Evolutionary conservation across 2,797 vertebrate species (phyloP).

Genomic region (Cynopterus sphinx): DNA sequence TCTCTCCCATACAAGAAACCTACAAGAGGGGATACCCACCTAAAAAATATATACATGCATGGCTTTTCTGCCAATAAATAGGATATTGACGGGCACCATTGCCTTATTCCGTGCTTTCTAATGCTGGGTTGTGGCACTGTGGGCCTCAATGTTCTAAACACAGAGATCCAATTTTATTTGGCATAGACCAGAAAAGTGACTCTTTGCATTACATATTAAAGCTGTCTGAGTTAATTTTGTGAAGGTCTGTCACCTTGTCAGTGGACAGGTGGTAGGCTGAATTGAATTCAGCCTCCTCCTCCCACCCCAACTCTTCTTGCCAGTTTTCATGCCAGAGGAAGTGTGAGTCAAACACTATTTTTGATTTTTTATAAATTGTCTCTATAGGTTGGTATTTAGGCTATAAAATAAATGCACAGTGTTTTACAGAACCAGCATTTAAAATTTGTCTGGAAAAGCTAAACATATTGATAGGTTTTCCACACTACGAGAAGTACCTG

Average conservation of each 20-base stretch:
- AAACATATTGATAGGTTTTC: not conserved
- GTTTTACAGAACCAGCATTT: slow-evolving; percentile 15
- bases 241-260: not conserved
- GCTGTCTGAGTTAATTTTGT: not conserved
- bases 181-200: not conserved
- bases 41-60: not conserved
- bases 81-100: not conserved
- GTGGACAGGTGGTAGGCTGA: not conserved
- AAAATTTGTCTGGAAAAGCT: slow-evolving; percentile 2
- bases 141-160: not conserved
- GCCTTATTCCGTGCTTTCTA: not conserved
- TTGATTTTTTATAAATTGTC: slow-evolving; percentile 17
- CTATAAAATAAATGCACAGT: not conserved
- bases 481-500: not conserved
- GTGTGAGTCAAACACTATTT: slow-evolving; percentile 31
- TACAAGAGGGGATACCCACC: not conserved
- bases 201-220: not conserved
- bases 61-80: not conserved
- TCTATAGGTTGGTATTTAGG: not conserved
- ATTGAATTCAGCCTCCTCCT: not conserved
- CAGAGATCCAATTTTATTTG: not conserved
- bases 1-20: not conserved
- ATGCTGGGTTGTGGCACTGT: not conserved
- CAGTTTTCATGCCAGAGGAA: not conserved
- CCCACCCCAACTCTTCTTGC: not conserved